A percentile compares a stretch with the other conserved stretches of the same genome.
phyloP scores from a whole-genome alignment of 1,140 invertebrate species.

The Phymastichus coffea region DNA sequence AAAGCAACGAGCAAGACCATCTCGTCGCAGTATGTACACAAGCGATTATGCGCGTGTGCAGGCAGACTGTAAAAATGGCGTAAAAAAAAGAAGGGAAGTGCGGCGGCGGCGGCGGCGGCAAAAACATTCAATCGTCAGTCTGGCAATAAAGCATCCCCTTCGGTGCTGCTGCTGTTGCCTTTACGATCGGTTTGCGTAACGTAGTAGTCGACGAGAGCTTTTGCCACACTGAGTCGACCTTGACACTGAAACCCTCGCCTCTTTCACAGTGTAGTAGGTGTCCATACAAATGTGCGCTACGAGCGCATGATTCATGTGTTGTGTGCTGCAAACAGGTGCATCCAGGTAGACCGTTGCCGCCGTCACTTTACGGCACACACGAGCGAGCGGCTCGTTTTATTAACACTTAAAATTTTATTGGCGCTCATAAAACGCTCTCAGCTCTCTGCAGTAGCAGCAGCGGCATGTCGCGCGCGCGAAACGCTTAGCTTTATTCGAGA shows the following conservation, averaged over 20 bases:
- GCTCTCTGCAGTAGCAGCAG: conserved; percentile 21
- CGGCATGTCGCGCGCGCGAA: neutral
- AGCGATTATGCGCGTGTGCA: neutral
- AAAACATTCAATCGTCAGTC: too few species aligned
- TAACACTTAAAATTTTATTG: conserved; percentile 60
- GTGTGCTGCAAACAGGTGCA: neutral
- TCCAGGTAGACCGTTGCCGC: conserved; percentile 29
- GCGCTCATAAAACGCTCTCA: conserved; percentile 48
- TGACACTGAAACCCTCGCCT: conserved; percentile 47
- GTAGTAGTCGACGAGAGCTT: neutral
- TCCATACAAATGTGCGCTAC: conserved; percentile 19
- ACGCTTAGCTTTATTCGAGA: neutral
- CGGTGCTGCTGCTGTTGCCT: too few species aligned
- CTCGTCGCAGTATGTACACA: neutral
- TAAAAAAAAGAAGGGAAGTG: too few species aligned
- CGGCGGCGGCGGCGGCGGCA: too few species aligned
- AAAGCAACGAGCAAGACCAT: too few species aligned
- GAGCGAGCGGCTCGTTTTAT: conserved; percentile 43
- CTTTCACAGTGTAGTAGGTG: neutral
- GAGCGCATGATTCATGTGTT: conserved; percentile 39
- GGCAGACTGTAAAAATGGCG: too few species aligned
- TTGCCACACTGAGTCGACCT: conserved; percentile 42
- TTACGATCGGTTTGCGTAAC: neutral
- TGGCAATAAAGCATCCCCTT: too few species aligned
- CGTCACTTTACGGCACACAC: neutral